phyloP scores from a whole-genome alignment of 53 echinoderm and acorn worm species.

The Holothuria scabra region DNA sequence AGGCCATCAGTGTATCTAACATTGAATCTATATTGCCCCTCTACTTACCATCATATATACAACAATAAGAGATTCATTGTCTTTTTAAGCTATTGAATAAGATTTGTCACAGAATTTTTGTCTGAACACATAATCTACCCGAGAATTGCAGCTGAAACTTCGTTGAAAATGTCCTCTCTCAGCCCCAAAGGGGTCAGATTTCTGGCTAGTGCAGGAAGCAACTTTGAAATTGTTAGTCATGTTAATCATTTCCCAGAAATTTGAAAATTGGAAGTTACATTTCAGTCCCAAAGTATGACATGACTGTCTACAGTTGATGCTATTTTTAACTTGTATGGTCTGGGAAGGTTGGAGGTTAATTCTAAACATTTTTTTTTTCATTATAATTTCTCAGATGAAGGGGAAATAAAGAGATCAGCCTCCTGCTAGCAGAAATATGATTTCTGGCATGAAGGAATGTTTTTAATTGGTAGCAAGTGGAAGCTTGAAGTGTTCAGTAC shows the following conservation, averaged over 20 bases:
- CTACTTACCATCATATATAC: too few relatives aligned
- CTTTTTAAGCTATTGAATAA: too few relatives aligned
- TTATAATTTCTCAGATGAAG: neutral
- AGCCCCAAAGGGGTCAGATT: too few relatives aligned
- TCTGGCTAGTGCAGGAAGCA: too few relatives aligned
- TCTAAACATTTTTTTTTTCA: constrained; percentile 17
- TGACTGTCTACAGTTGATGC: constrained; percentile 17
- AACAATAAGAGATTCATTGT: too few relatives aligned
- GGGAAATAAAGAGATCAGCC: constrained; percentile 44
- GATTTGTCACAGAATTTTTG: too few relatives aligned
- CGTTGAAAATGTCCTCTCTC: too few relatives aligned
- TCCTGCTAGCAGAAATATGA: constrained; percentile 39
- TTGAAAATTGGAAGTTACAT: constrained; percentile 28
- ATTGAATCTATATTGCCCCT: too few relatives aligned
- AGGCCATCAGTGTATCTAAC: too few relatives aligned
- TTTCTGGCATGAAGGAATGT: constrained; percentile 40
- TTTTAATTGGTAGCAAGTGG: constrained; percentile 28
- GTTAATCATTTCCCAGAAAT: constrained; percentile 36
- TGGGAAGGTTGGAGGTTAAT: constrained; percentile 22
- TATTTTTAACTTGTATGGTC: constrained; percentile 41
- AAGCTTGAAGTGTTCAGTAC: neutral
- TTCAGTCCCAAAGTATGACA: neutral
- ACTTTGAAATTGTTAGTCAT: neutral
- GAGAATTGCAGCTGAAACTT: too few relatives aligned
- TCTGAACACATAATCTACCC: too few relatives aligned